Evolutionary conservation across 1,140 invertebrate genomes (phyloP).

Genomic region (Macrosteles quadrilineatus): DNA sequence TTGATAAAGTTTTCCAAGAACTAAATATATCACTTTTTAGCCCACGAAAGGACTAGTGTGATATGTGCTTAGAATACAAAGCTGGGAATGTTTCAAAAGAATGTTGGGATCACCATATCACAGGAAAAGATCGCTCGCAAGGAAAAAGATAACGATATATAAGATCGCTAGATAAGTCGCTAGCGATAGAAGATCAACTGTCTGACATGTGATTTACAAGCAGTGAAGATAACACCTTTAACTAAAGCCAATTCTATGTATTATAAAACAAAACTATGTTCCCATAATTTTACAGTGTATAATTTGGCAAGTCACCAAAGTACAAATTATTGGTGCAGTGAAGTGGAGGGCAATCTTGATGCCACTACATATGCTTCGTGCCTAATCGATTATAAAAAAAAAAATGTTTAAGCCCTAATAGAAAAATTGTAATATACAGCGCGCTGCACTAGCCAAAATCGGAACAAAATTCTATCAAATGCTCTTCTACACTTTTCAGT

Average conservation of each 20-base stretch:
- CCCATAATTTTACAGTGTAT: constrained; percentile 53
- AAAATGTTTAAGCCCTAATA: constrained; percentile 14
- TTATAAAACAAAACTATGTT: constrained; percentile 51
- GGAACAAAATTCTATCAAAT: constrained; percentile 25
- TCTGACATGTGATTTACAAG: constrained; percentile 49
- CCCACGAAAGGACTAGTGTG: constrained; percentile 42
- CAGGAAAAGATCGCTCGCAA: constrained; percentile 36
- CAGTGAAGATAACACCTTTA: constrained; percentile 48
- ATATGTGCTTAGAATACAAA: constrained; percentile 40
- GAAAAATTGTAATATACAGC: constrained; percentile 10
- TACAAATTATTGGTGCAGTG: constrained; percentile 51
- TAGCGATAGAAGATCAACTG: constrained; percentile 34
- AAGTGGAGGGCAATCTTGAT: constrained; percentile 48
- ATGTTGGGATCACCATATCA: constrained; percentile 31
- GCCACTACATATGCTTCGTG: constrained; percentile 49
- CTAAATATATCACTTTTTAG: constrained; percentile 36
- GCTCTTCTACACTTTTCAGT: constrained; percentile 19
- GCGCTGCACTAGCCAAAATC: constrained; percentile 43
- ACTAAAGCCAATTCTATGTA: constrained; percentile 49
- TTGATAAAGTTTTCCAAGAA: constrained; percentile 31
- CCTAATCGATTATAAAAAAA: constrained; percentile 45
- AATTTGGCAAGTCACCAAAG: constrained; percentile 46
- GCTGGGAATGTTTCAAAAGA: constrained; percentile 33
- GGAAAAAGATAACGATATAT: constrained; percentile 40
- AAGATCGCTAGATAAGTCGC: constrained; percentile 41